Conservation (phyloP, 2,888 invertebrate species). For the Limnephilus rhombicus region DNA sequence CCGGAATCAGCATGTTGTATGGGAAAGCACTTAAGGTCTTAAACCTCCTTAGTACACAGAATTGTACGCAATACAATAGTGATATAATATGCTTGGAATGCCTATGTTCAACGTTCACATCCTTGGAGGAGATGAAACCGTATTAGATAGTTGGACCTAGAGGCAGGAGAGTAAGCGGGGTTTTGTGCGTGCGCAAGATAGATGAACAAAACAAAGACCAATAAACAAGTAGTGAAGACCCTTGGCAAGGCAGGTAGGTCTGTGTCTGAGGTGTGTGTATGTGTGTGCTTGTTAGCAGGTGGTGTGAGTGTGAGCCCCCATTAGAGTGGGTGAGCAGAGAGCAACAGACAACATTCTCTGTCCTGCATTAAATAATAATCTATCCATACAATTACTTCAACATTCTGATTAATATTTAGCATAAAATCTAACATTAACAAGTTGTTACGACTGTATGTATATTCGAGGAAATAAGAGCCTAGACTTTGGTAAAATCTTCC, state of each 20-base stretch:
- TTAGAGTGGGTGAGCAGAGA: slow-evolving; percentile 54
- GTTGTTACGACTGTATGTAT: slow-evolving; percentile 51
- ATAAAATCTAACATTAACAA: slow-evolving; percentile 58
- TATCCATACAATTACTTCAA: slow-evolving; percentile 59
- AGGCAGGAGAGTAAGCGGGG: neutral
- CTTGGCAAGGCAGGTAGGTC: slow-evolving; percentile 28
- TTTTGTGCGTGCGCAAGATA: slow-evolving; percentile 66
- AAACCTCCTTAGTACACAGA: neutral
- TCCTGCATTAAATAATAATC: slow-evolving; percentile 58
- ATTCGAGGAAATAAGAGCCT: slow-evolving; percentile 52
- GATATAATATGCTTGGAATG: slow-evolving; percentile 45
- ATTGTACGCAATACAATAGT: slow-evolving; percentile 18
- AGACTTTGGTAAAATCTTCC: slow-evolving; percentile 55
- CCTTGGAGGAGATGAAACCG: neutral
- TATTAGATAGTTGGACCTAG: neutral
- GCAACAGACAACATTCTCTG: slow-evolving; percentile 65
- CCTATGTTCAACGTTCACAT: slow-evolving; percentile 41
- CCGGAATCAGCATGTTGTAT: neutral
- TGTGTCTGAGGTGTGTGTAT: neutral
- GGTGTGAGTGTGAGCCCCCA: neutral
- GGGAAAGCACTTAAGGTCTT: neutral
- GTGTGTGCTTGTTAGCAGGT: neutral
- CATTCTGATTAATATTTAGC: slow-evolving; percentile 57
- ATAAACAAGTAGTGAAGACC: slow-evolving; percentile 52
- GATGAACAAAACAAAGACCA: slow-evolving; percentile 50